phyloP scores from a whole-genome alignment of 2,797 vertebrate genomes.

The Bucorvus abyssinicus region DNA sequence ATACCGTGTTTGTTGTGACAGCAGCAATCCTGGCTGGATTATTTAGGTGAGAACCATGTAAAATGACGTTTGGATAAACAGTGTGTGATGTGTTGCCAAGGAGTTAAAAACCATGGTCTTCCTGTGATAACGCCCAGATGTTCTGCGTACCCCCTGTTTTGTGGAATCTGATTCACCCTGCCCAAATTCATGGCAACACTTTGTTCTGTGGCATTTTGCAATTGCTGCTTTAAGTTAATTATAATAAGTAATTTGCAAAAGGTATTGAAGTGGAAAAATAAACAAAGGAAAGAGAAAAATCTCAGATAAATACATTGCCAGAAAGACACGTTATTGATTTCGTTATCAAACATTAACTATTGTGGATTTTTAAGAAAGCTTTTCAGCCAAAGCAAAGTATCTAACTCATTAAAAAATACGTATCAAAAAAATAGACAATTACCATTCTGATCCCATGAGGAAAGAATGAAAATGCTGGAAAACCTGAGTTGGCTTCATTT shows the following conservation, averaged over 20 bases:
- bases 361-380: neutral
- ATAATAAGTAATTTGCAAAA: conserved; percentile 5
- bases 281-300: neutral
- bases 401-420: neutral
- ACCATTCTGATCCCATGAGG: neutral
- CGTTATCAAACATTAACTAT: neutral
- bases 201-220: neutral
- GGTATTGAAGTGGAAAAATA: neutral
- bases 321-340: neutral
- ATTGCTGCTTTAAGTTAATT: neutral
- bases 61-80: neutral
- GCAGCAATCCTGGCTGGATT: neutral
- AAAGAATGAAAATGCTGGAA: neutral
- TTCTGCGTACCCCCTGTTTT: neutral
- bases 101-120: neutral
- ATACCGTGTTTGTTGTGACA: neutral
- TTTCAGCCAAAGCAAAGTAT: neutral
- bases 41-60: neutral
- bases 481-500: neutral
- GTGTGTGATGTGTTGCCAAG: neutral
- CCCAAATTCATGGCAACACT: neutral
- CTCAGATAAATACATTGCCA: neutral
- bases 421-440: neutral
- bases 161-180: neutral
- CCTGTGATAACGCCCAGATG: neutral